These are phyloP conservation scores for Marisa cornuarietis DNA, from an alignment of 1,140 invertebrate species.

Conservation along the genomic window DNA sequence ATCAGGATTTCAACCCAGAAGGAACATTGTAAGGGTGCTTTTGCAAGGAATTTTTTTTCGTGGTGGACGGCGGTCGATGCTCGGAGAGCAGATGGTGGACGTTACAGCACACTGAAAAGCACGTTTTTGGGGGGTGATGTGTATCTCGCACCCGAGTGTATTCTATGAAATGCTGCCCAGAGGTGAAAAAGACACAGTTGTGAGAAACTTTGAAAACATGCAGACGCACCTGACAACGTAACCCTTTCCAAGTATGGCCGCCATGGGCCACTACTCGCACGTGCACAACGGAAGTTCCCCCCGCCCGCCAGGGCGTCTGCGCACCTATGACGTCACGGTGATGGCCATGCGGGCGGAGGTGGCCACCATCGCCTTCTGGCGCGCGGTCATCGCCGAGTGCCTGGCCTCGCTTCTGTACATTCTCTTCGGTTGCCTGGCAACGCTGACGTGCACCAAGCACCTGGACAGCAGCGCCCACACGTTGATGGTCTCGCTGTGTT, in stretches of 20 bases:
- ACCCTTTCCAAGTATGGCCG: background rate
- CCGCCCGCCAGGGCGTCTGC: background rate
- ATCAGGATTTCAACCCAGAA: no score
- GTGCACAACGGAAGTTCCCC: conserved; percentile 2
- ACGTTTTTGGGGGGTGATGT: background rate
- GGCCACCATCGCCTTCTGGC: conserved; percentile 15
- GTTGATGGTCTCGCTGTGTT: conserved; percentile 6
- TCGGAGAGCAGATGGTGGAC: background rate
- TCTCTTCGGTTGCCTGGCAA: conserved; percentile 12
- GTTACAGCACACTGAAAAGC: background rate
- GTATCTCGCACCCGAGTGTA: background rate
- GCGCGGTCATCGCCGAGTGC: conserved; percentile 13
- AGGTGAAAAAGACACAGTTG: no score
- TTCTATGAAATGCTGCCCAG: no score
- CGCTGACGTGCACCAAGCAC: background rate
- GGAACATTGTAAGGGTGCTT: no score
- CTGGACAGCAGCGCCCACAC: conserved; percentile 8
- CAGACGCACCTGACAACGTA: background rate
- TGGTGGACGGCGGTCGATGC: no score
- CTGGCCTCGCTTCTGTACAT: conserved; percentile 14
- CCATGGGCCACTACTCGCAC: conserved; percentile 16
- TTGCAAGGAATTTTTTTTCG: no score
- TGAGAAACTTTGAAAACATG: background rate
- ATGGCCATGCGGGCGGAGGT: conserved; percentile 8
- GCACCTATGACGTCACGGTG: background rate